These are phyloP conservation scores for Anarrhichthys ocellatus DNA, from an alignment of 2,113 vertebrate genomes.

Conservation along the genomic window DNA sequence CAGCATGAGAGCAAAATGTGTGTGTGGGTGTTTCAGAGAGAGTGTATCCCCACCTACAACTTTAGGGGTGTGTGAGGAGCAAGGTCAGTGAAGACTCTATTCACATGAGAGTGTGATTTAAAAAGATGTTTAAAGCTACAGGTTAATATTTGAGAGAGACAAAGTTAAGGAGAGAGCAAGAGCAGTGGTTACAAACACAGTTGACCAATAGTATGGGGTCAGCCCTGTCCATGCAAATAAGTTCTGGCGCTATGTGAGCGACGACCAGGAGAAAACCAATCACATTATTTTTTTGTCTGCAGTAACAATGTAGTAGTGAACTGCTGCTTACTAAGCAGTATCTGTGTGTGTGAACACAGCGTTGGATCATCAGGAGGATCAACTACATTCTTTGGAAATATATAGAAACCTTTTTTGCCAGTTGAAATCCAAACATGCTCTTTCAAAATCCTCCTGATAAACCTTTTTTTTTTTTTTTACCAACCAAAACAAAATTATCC, in stretches of 20 bases:
- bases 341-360: no score
- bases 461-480: no score
- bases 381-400: neutral
- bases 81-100: constrained; percentile 23
- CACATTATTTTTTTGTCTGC: no score
- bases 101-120: neutral
- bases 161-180: neutral
- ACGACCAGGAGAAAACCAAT: no score
- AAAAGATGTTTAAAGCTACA: neutral
- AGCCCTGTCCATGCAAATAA: no score
- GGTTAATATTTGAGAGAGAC: neutral
- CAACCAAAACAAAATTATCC: no score
- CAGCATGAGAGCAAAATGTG: constrained; percentile 29
- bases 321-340: no score
- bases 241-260: no score
- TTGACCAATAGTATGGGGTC: neutral
- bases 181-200: neutral
- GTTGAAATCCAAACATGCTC: no score
- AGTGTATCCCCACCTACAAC: neutral
- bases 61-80: constrained; percentile 7
- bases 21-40: neutral
- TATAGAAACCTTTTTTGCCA: no score
- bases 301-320: no score
- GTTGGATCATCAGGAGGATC: neutral
- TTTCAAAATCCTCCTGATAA: no score